phyloP scores from a whole-genome alignment of 2,888 invertebrate species.

The Leucophenga montana region DNA sequence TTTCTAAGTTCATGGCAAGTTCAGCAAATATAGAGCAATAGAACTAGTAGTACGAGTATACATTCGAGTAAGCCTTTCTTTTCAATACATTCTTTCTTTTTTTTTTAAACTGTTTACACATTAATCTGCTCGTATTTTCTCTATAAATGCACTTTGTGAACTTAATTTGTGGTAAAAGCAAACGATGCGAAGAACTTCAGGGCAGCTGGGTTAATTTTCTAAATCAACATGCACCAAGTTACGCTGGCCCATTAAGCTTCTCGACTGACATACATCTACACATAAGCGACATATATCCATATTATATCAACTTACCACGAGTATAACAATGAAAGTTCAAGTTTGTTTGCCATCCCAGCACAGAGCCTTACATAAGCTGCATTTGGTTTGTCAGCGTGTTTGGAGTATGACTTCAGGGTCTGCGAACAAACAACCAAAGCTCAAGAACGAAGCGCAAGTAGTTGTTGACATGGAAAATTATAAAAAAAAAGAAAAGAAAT shows the following conservation, averaged over 20 bases:
- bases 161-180: constrained; percentile 7
- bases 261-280: background rate
- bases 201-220: constrained; percentile 22
- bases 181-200: background rate
- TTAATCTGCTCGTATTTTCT: background rate
- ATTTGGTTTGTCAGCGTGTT: background rate
- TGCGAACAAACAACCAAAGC: background rate
- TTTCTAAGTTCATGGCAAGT: too few relatives aligned
- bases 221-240: constrained; percentile 12
- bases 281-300: background rate
- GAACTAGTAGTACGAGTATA: too few relatives aligned
- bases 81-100: too few relatives aligned
- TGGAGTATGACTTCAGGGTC: constrained; percentile 19
- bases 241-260: constrained; percentile 3
- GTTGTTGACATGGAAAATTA: constrained; percentile 20
- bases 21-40: too few relatives aligned
- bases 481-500: background rate
- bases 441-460: constrained; percentile 17
- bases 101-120: background rate
- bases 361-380: background rate
- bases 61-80: too few relatives aligned
- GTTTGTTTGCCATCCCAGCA: too few relatives aligned
- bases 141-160: constrained; percentile 9
- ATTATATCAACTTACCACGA: background rate
- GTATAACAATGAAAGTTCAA: constrained; percentile 18